phyloP scores from a whole-genome alignment of 2,113 vertebrate species.

The Gallinago paraguaiae region DNA sequence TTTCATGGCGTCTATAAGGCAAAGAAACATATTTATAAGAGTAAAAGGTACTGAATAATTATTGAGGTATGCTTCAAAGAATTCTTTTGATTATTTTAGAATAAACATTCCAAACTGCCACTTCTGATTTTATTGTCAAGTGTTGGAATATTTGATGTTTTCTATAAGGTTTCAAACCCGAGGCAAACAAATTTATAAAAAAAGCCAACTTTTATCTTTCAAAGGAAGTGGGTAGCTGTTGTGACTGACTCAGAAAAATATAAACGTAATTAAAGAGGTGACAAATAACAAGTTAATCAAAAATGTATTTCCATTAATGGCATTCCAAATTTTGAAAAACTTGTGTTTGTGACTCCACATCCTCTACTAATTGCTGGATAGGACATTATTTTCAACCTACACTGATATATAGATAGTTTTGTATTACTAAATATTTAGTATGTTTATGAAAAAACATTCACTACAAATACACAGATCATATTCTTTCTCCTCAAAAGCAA shows the following conservation, averaged over 20 bases:
- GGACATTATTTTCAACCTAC: background rate
- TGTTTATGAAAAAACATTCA: background rate
- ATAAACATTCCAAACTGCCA: conserved; percentile 21
- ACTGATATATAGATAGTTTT: background rate
- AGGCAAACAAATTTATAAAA: conserved; percentile 7
- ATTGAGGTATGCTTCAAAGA: conserved; percentile 52
- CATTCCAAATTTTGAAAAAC: background rate
- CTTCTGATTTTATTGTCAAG: conserved; percentile 33
- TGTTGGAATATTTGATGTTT: conserved; percentile 38
- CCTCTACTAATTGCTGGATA: background rate
- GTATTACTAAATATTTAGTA: background rate
- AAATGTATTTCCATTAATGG: background rate
- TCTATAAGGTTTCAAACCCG: conserved; percentile 7
- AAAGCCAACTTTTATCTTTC: conserved; percentile 15
- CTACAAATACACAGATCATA: background rate
- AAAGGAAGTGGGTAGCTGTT: background rate
- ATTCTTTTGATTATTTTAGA: conserved; percentile 44
- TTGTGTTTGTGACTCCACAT: background rate
- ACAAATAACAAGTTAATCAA: background rate
- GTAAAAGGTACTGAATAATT: conserved; percentile 48
- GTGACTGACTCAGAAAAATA: background rate
- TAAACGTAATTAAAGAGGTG: background rate
- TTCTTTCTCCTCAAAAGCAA: background rate
- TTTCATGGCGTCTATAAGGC: conserved; percentile 24
- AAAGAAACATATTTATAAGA: conserved; percentile 32